Conservation (phyloP, 1,140 invertebrate genomes). For the Drosophila prosaltans region DNA sequence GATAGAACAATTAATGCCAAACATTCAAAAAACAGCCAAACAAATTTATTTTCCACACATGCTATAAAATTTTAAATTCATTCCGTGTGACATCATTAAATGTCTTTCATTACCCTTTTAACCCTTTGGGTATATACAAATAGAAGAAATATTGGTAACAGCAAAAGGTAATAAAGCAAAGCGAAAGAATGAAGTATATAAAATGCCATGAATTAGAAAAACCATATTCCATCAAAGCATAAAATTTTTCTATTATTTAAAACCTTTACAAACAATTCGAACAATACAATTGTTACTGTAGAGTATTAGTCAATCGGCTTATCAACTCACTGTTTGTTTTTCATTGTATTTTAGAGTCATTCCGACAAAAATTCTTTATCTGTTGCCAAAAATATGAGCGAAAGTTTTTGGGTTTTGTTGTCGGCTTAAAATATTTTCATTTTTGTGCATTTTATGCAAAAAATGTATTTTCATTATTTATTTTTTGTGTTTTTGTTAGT, state of each 20-base stretch:
- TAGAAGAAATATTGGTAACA: too few species aligned
- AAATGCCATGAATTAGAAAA: too few species aligned
- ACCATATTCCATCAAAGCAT: too few species aligned
- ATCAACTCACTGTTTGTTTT: neutral
- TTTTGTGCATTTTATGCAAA: slow-evolving; percentile 75
- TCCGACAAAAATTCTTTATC: slow-evolving; percentile 54
- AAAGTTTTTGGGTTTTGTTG: slow-evolving; percentile 44
- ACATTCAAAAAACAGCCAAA: slow-evolving; percentile 71
- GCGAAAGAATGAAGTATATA: too few species aligned
- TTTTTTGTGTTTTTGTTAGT: slow-evolving; percentile 50
- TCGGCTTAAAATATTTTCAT: slow-evolving; percentile 39
- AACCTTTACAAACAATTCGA: too few species aligned
- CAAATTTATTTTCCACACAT: slow-evolving; percentile 55
- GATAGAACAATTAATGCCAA: slow-evolving; percentile 68
- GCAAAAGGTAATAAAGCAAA: too few species aligned
- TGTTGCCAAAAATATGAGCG: slow-evolving; percentile 32
- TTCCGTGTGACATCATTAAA: slow-evolving; percentile 49
- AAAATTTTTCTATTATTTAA: too few species aligned
- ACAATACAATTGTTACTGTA: too few species aligned
- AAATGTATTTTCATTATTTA: slow-evolving; percentile 14
- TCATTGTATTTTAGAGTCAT: slow-evolving; percentile 20
- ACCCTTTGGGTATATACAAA: neutral
- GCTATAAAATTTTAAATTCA: slow-evolving; percentile 2
- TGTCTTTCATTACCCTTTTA: neutral
- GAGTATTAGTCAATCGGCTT: too few species aligned